Evolutionary conservation across 2,113 vertebrate genomes (phyloP).

Genomic region (Hymenochirus boettgeri): DNA sequence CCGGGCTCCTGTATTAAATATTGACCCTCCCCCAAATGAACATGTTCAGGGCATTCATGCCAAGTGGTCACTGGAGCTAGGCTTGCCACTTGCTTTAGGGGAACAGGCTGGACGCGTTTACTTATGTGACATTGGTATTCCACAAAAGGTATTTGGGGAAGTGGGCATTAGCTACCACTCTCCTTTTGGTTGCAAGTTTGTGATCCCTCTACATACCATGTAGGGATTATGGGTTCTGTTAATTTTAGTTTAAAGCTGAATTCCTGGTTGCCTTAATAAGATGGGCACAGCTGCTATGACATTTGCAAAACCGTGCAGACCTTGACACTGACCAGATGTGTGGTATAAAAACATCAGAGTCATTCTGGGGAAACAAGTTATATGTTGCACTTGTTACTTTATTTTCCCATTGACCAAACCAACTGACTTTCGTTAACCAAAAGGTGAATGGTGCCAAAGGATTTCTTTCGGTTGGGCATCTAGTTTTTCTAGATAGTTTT

Average conservation of each 20-base stretch:
- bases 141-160: conserved; percentile 90
- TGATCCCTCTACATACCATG: conserved; percentile 89
- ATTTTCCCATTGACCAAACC: background rate
- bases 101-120: conserved; percentile 87
- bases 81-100: conserved; percentile 80
- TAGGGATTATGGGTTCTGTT: conserved; percentile 50
- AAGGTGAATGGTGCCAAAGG: too few species aligned
- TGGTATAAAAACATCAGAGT: background rate
- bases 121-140: conserved; percentile 93
- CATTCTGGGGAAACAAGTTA: background rate
- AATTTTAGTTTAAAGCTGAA: background rate
- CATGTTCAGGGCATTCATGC: conserved; percentile 84
- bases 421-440: background rate
- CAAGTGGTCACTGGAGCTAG: conserved; percentile 93
- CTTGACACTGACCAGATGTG: background rate
- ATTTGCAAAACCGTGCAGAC: background rate
- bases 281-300: conserved; percentile 3
- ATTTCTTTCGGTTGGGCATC: too few species aligned
- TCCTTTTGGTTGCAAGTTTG: conserved; percentile 95
- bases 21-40: conserved; percentile 85
- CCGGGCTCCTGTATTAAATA: conserved; percentile 87
- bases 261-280: conserved; percentile 12
- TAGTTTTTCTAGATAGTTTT: too few species aligned
- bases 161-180: conserved; percentile 95
- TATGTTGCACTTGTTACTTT: background rate